These are phyloP conservation scores for Podarcis lilfordi DNA, from an alignment of 2,797 vertebrate species.

Conservation along the genomic window DNA sequence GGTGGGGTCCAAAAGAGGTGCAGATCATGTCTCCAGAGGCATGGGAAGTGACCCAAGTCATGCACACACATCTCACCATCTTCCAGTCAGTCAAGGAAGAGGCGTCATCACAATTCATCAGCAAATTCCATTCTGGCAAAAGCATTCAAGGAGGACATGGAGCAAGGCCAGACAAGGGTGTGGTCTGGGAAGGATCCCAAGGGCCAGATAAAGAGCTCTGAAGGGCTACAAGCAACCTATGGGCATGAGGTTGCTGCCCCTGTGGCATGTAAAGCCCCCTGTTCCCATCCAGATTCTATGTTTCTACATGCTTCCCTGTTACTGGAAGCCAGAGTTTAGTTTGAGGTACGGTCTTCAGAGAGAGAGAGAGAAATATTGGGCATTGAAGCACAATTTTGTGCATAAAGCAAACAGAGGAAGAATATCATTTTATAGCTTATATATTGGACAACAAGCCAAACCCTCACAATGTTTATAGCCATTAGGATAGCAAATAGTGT, in stretches of 20 bases:
- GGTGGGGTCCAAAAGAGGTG: no score
- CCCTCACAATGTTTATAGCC: conserved; percentile 23
- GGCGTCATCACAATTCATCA: no score
- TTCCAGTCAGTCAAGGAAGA: no score
- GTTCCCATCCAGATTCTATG: not conserved
- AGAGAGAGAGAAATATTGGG: not conserved
- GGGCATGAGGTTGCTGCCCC: no score
- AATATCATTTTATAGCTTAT: conserved; percentile 30
- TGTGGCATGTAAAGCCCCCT: not conserved
- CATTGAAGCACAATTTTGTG: not conserved
- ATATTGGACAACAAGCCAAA: conserved; percentile 31
- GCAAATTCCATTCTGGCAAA: no score
- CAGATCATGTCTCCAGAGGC: not conserved
- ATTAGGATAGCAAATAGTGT: conserved; percentile 31
- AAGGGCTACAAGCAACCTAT: not conserved
- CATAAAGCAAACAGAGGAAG: conserved; percentile 12
- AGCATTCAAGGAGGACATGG: no score
- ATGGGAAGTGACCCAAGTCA: not conserved
- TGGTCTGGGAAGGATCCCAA: not conserved
- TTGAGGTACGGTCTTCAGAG: not conserved
- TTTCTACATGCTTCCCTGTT: not conserved
- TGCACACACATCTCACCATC: no score
- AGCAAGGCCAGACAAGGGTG: not conserved
- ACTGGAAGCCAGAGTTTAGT: not conserved
- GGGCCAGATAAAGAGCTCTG: not conserved